Conservation (phyloP, 2,888 invertebrate species). For the Bedellia somnulentella region DNA sequence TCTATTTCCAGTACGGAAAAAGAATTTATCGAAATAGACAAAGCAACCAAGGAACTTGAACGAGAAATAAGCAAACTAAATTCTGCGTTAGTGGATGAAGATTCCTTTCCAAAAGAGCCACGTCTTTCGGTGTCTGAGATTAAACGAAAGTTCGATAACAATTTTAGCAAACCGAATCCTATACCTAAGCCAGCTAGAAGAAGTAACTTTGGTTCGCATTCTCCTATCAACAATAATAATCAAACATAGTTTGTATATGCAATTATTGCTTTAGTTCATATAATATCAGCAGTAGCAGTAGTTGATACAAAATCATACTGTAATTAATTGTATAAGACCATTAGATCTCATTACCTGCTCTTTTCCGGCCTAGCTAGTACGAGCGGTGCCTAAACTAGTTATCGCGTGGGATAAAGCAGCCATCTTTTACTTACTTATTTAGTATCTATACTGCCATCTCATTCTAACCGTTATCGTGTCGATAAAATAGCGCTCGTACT, state of each 20-base stretch:
- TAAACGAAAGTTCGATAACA: conserved; percentile 54
- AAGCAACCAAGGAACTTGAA: conserved; percentile 43
- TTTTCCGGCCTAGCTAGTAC: too few species aligned
- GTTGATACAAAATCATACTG: too few species aligned
- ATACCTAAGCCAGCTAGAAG: conserved; percentile 63
- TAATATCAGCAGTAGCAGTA: too few species aligned
- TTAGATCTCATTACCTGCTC: too few species aligned
- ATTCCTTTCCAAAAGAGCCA: conserved; percentile 22
- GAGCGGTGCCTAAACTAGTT: too few species aligned
- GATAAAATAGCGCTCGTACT: too few species aligned
- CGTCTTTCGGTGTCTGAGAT: conserved; percentile 47
- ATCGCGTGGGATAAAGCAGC: too few species aligned
- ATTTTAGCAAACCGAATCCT: conserved; percentile 49
- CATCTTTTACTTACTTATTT: too few species aligned
- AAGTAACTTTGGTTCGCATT: conserved; percentile 39
- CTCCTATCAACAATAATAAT: conserved; percentile 14
- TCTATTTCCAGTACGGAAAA: conserved; percentile 47
- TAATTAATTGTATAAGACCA: too few species aligned
- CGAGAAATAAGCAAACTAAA: conserved; percentile 50
- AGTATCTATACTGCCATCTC: too few species aligned
- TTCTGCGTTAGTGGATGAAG: conserved; percentile 44
- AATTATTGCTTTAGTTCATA: too few species aligned
- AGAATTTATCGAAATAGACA: conserved; percentile 50
- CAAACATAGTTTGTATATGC: not conserved
- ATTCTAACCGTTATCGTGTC: too few species aligned